Evolutionary conservation across 1,140 invertebrate genomes (phyloP), one percentile per base, ranked within the genome.

Genomic region (Brachionus asplanchnoidis): DNA sequence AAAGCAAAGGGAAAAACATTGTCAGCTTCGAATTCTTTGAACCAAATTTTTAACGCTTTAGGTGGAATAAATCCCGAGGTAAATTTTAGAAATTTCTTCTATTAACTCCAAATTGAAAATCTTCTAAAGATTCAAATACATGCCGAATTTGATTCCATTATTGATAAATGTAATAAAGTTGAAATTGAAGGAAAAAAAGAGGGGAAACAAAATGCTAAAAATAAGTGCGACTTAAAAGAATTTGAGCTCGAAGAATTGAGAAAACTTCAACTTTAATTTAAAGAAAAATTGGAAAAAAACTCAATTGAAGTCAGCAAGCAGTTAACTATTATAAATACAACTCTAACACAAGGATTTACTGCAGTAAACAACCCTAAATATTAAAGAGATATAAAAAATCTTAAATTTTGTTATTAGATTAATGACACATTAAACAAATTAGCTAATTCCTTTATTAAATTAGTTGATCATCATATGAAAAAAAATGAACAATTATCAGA

Each of bases 41-140:
- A 68, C 32, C 65, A 68, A 68, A 68, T 68, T 68, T 68, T 68
- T 68, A 36, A 68, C 23, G 65, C 65, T 68, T 68, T 36, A 68
- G 32, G 3, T 28, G 26, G 32, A 68, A 68, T 32, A 68, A 68
- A 68, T 68, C 26, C 65, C 23, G 65, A 36, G 65, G 65, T 68
- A 68, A 68, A 32, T 32, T 36, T 32, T 32, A 68, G 12, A 68
- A 68, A 32, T 36, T 32, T 68, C 32, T 68, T 68, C 8, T 32
- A 68, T 68, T 32, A 32, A 68, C 23, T 32, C 11, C 23, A 68
- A 68, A 32, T 32, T 68, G 23, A 68, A 68, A 68, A 32, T 68
- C 65, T 9, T 68, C 32, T 32, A 32, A 32, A 68, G 65, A 68
- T 68, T 68, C 65, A 68, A 68, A 68, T 73, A 36, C 68, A 40